phyloP scores from a whole-genome alignment of 1,140 invertebrate species.

The Aphis craccivora region DNA sequence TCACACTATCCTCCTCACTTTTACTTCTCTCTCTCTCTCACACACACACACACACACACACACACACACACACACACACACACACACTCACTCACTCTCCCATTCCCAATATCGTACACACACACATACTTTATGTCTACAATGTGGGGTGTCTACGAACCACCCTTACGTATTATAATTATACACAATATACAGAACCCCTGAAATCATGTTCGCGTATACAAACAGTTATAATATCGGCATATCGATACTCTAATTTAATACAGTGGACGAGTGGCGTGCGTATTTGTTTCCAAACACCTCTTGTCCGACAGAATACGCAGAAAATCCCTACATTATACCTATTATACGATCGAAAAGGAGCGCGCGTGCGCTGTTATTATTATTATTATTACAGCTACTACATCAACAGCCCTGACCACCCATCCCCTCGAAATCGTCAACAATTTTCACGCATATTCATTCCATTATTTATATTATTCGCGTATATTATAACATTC shows the following conservation, averaged over 20 bases:
- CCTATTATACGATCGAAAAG: not conserved
- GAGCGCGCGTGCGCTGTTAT: not conserved
- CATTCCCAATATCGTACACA: no score
- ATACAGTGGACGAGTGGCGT: slow-evolving; percentile 49
- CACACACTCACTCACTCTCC: no score
- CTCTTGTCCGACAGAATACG: slow-evolving; percentile 32
- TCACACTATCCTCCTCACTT: not conserved
- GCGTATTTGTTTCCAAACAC: not conserved
- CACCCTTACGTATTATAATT: not conserved
- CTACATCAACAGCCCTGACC: not conserved
- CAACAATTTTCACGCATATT: not conserved
- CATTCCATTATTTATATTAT: slow-evolving; percentile 3
- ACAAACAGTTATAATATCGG: slow-evolving; percentile 1
- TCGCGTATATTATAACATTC: not conserved
- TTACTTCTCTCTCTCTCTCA: no score
- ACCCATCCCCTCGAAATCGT: not conserved
- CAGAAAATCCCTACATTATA: slow-evolving; percentile 44
- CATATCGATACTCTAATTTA: slow-evolving; percentile 48
- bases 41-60: no score
- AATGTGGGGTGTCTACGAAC: not conserved
- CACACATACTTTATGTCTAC: not conserved
- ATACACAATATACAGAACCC: not conserved
- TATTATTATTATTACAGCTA: not conserved
- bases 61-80: no score
- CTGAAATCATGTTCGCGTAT: not conserved